These are phyloP conservation scores for Gasterosteus aculeatus DNA, from an alignment of 2,113 vertebrate genomes.

Conservation along the genomic window DNA sequence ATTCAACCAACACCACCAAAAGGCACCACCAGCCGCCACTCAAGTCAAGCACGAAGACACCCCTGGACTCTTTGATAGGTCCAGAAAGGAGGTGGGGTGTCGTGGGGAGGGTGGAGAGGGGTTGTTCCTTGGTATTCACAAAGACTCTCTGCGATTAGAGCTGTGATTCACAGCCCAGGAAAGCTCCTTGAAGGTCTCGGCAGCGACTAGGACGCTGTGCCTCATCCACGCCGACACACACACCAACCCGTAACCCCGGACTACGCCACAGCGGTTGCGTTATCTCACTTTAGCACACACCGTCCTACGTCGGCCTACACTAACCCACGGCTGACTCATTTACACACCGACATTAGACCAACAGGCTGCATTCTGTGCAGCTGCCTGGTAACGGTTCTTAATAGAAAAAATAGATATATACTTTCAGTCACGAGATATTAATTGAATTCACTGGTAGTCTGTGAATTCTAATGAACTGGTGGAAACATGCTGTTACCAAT, in stretches of 20 bases:
- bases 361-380: constrained; percentile 25
- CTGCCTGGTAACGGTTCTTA: constrained; percentile 40
- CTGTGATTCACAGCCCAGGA: constrained; percentile 48
- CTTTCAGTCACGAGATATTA: constrained; percentile 9
- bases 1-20: constrained; percentile 25
- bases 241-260: constrained; percentile 25
- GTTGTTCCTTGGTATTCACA: constrained; percentile 50
- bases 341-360: constrained; percentile 14
- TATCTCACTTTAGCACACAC: too few relatives aligned
- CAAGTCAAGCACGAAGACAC: constrained; percentile 53
- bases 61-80: constrained; percentile 42
- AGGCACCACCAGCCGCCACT: constrained; percentile 31
- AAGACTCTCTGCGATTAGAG: constrained; percentile 60
- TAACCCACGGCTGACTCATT: constrained; percentile 47
- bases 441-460: constrained; percentile 15
- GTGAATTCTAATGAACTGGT: constrained; percentile 7
- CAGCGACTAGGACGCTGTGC: constrained; percentile 46
- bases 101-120: too few relatives aligned
- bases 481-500: not conserved
- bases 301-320: constrained; percentile 22
- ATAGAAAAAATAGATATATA: not conserved
- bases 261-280: too few relatives aligned
- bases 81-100: constrained; percentile 46
- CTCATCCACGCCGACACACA: constrained; percentile 36
- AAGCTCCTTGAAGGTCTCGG: constrained; percentile 65